Base-by-base conservation (phyloP, 2,113 vertebrate species). In the Etheostoma spectabile region DNA sequence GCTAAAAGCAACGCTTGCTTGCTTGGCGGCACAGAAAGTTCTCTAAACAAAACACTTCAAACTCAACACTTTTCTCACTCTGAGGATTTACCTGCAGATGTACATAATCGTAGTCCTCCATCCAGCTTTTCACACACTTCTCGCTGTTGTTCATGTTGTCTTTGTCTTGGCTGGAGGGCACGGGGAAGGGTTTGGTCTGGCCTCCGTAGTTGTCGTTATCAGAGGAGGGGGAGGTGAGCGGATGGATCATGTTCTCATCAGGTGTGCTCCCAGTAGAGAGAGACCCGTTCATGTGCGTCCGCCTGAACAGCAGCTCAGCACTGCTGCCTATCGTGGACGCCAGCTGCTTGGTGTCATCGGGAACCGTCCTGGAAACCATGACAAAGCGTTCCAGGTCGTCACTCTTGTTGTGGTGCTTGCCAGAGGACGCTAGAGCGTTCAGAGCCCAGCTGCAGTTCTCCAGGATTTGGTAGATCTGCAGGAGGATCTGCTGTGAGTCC, bases 31-130 rank as follows among this genome's bases (percentile, higher is more conserved):
- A 42, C 30, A 35, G 7, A 61, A 19, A 21, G 3, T 61, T 60
- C 27, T 6, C 3, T 11, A 30, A 21, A 62, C 19, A 42, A 42
- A 62, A 13, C 12, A 45, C 35, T 22, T 18, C 13, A 30, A 59
- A 30, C 30, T 2, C 16, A 33, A 33, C 15, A 16, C 22, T 22
- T 22, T 53, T 63, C 38, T 22, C 60, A 6, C 12, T 42, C 18
- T 24, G 45, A 38, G 27, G 19, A 56, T 57, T 66, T 78, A 99
- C 98, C 97, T 99, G 98, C 42, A 99, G 91, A 81, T 99, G 98
- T 0, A 99, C 98, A 0, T 99, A 99, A 15, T 99, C 98, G 0
- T 99, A 99, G 71, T 99, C 98, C 77, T 99, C 98, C 98, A 99
- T 99, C 98, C 98, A 99, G 94, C 98, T 99, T 66, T 96, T 97